phyloP scores from a whole-genome alignment of 2,113 vertebrate species.

The Coryphaenoides rupestris region DNA sequence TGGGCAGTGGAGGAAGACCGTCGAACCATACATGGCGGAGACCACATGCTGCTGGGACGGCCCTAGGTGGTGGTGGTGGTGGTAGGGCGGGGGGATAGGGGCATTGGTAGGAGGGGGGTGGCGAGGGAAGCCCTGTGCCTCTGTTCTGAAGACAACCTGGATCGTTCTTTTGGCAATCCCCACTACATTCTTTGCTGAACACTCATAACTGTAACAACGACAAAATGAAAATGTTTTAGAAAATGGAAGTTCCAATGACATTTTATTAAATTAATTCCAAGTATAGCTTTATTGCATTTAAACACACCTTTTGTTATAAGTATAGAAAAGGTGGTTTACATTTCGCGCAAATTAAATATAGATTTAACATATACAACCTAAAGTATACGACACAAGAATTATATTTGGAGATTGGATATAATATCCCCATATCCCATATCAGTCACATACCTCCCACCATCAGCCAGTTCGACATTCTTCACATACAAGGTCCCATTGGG shows the following conservation, averaged over 20 bases:
- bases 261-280: too few relatives aligned
- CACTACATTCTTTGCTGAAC: conserved; percentile 66
- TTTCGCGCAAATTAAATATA: too few relatives aligned
- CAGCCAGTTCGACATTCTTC: conserved; percentile 53
- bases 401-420: too few relatives aligned
- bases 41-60: conserved; percentile 65
- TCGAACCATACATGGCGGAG: conserved; percentile 74
- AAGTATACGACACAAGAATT: too few relatives aligned
- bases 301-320: too few relatives aligned
- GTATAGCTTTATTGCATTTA: too few relatives aligned
- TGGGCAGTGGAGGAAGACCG: conserved; percentile 74
- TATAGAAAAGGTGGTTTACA: too few relatives aligned
- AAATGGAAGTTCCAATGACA: too few relatives aligned
- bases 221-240: neutral
- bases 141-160: conserved; percentile 57
- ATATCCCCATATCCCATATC: too few relatives aligned
- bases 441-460: conserved; percentile 62
- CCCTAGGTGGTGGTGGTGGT: conserved; percentile 15
- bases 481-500: conserved; percentile 75
- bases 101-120: conserved; percentile 28
- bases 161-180: conserved; percentile 65
- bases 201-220: conserved; percentile 61
- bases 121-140: conserved; percentile 30
- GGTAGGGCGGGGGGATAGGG: conserved; percentile 33
- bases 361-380: too few relatives aligned